These are phyloP conservation scores for Drosophila falleni DNA, from an alignment of 2,888 invertebrate species.

Conservation along the genomic window DNA sequence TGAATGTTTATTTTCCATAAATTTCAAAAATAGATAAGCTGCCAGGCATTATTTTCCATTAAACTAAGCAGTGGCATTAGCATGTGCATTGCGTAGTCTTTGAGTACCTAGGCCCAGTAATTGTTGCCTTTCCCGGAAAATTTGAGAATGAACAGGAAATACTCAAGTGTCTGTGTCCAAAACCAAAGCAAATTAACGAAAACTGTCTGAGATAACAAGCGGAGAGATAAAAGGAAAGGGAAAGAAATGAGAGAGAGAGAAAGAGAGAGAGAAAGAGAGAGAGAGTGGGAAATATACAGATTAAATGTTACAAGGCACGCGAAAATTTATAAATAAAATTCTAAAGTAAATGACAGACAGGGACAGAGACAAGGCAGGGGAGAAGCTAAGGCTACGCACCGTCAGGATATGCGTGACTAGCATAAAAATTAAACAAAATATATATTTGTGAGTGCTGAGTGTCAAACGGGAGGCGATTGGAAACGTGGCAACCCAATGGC, in stretches of 20 bases:
- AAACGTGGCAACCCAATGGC: constrained; percentile 50
- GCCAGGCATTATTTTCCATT: constrained; percentile 43
- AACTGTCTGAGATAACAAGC: constrained; percentile 37
- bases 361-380: neutral
- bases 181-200: constrained; percentile 40
- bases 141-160: constrained; percentile 46
- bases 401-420: constrained; percentile 80
- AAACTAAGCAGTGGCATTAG: constrained; percentile 20
- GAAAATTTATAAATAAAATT: constrained; percentile 67
- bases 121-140: constrained; percentile 46
- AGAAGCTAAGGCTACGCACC: constrained; percentile 30
- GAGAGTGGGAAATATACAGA: constrained; percentile 6
- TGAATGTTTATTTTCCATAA: constrained; percentile 25
- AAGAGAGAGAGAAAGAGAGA: constrained; percentile 5
- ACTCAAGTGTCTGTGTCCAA: constrained; percentile 25
- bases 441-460: constrained; percentile 55
- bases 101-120: constrained; percentile 39
- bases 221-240: neutral
- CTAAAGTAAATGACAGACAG: constrained; percentile 53
- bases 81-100: constrained; percentile 24
- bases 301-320: constrained; percentile 52
- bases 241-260: neutral
- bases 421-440: constrained; percentile 74
- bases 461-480: constrained; percentile 68
- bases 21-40: constrained; percentile 60